A percentile compares a stretch with the other conserved stretches of the same genome.
Conservation (phyloP, 1,140 invertebrate species). For the Brachionus manjavacas region DNA sequence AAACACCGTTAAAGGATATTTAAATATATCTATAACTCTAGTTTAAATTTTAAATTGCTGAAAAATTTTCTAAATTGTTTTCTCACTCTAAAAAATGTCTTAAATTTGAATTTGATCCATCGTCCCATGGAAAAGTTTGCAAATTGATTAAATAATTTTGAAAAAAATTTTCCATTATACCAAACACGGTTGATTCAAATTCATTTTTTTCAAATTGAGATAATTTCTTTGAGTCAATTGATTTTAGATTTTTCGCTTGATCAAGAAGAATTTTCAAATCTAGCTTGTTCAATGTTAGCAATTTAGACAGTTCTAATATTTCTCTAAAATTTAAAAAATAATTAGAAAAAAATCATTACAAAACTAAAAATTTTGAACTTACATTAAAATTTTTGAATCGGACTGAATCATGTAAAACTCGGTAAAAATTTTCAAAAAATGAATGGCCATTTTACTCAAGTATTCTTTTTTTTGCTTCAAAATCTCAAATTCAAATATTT, state of each 20-base stretch:
- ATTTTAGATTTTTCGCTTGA: background rate
- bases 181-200: background rate
- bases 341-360: background rate
- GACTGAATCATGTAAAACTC: background rate
- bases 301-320: background rate
- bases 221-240: background rate
- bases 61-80: background rate
- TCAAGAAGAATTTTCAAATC: background rate
- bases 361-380: background rate
- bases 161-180: background rate
- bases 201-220: background rate
- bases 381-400: background rate
- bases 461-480: background rate
- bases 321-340: background rate
- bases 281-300: background rate
- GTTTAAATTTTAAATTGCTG: background rate
- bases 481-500: background rate
- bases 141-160: background rate
- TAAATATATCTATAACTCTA: background rate
- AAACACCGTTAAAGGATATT: background rate
- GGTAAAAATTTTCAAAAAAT: background rate
- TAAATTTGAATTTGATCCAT: background rate
- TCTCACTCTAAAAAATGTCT: background rate
- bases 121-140: background rate
- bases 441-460: background rate